These are phyloP conservation scores for Tokudaia tokunoshimensis DNA, from an alignment of 2,797 vertebrate species.

Conservation along the genomic window DNA sequence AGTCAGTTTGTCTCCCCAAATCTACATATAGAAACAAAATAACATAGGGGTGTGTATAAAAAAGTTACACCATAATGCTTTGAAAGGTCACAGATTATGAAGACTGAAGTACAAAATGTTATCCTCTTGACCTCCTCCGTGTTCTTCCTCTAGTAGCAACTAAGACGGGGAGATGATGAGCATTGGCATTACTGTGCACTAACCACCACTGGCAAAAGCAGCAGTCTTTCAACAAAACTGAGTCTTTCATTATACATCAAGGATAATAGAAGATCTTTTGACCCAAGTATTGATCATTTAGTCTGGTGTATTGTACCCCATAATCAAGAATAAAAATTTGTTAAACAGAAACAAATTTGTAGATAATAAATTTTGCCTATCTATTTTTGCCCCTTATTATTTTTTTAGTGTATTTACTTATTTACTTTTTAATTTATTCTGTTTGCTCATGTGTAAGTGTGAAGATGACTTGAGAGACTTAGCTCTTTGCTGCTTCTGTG, in stretches of 20 bases:
- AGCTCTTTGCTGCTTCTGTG: not conserved
- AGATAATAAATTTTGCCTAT: not conserved
- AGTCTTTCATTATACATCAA: not conserved
- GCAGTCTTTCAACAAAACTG: not conserved
- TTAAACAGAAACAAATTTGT: not conserved
- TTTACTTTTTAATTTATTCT: not conserved
- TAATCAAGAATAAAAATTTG: not conserved
- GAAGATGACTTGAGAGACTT: not conserved
- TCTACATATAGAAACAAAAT: constrained; percentile 13
- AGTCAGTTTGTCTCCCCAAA: not conserved
- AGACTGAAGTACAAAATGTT: not conserved
- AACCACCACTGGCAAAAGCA: not conserved
- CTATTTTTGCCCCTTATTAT: not conserved
- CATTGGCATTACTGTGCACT: not conserved
- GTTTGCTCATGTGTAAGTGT: not conserved
- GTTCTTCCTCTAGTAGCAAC: not conserved
- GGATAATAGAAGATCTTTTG: not conserved
- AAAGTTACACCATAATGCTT: not conserved
- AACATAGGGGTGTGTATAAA: not conserved
- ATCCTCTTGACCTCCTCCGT: not conserved
- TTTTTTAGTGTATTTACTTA: not conserved
- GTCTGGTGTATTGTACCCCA: not conserved
- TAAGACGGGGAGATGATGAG: not conserved
- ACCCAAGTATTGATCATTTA: not conserved
- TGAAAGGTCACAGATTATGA: not conserved